Conservation (phyloP, 2,797 vertebrate species). For the Pteronotus mesoamericanus region DNA sequence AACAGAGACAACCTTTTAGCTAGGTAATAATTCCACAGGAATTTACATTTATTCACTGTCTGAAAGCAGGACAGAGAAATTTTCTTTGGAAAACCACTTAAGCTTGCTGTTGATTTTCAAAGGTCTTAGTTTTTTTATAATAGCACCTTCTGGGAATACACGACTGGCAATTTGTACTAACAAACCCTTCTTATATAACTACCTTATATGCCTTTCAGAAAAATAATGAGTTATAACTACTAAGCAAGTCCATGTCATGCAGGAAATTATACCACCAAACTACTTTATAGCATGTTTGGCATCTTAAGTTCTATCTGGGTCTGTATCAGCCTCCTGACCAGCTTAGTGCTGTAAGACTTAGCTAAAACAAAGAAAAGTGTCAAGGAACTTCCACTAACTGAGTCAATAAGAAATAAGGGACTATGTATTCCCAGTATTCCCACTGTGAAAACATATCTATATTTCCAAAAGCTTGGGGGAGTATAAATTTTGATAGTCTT, state of each 20-base stretch:
- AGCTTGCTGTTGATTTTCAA: constrained; percentile 35
- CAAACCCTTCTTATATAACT: constrained; percentile 31
- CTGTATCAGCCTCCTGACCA: background rate
- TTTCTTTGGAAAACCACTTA: constrained; percentile 49
- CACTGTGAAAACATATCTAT: background rate
- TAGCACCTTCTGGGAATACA: constrained; percentile 7
- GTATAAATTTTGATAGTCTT: constrained; percentile 34
- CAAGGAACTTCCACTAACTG: background rate
- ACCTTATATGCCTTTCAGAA: background rate
- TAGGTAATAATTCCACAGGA: background rate
- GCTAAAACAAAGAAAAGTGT: background rate
- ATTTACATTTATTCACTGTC: background rate
- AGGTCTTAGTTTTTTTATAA: constrained; percentile 50
- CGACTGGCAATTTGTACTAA: constrained; percentile 46
- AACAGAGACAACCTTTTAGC: background rate
- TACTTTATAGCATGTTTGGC: background rate
- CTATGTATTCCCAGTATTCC: background rate
- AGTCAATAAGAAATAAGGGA: background rate
- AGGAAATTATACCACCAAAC: background rate
- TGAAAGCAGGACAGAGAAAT: constrained; percentile 6
- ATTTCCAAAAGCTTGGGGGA: background rate
- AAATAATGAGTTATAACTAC: constrained; percentile 18
- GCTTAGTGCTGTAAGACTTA: background rate
- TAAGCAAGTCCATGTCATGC: background rate
- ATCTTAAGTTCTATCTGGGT: background rate